Conservation (phyloP, 2,888 invertebrate species). For the Pyrgus malvae region DNA sequence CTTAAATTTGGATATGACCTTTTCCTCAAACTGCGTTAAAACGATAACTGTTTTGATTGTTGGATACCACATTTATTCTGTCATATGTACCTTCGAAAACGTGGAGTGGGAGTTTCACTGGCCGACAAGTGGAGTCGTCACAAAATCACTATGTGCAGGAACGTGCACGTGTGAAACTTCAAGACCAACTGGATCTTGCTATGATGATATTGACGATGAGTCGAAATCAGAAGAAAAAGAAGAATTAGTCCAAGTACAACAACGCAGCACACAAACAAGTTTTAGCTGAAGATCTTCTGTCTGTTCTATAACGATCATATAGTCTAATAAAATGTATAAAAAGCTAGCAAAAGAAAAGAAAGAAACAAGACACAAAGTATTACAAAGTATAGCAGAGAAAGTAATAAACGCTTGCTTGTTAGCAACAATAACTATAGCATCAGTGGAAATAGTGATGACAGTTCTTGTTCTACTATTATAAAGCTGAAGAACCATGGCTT, state of each 20-base stretch:
- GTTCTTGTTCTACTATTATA: slow-evolving; percentile 46
- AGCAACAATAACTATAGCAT: slow-evolving; percentile 56
- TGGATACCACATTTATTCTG: slow-evolving; percentile 49
- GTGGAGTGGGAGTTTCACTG: slow-evolving; percentile 27
- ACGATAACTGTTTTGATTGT: slow-evolving; percentile 47
- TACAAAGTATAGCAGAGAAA: slow-evolving; percentile 51
- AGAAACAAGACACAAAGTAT: slow-evolving; percentile 34
- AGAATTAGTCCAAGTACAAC: no score
- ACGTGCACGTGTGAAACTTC: slow-evolving; percentile 44
- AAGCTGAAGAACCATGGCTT: slow-evolving; percentile 47
- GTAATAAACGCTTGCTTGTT: slow-evolving; percentile 53
- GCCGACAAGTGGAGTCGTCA: slow-evolving; percentile 37
- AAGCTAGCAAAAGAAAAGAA: slow-evolving; percentile 38
- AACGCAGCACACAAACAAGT: no score
- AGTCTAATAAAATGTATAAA: background rate
- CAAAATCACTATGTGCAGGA: slow-evolving; percentile 47
- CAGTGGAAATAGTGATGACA: slow-evolving; percentile 57
- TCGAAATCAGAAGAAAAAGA: no score
- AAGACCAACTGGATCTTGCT: background rate
- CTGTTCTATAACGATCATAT: background rate
- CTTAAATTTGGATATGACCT: slow-evolving; percentile 52
- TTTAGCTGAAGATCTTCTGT: no score
- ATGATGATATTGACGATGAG: background rate
- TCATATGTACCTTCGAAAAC: slow-evolving; percentile 46
- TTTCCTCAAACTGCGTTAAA: slow-evolving; percentile 43